Evolutionary conservation across 2,888 invertebrate species (phyloP), one percentile per base, ranked within the genome.

Genomic region (Lutraria lutraria): DNA sequence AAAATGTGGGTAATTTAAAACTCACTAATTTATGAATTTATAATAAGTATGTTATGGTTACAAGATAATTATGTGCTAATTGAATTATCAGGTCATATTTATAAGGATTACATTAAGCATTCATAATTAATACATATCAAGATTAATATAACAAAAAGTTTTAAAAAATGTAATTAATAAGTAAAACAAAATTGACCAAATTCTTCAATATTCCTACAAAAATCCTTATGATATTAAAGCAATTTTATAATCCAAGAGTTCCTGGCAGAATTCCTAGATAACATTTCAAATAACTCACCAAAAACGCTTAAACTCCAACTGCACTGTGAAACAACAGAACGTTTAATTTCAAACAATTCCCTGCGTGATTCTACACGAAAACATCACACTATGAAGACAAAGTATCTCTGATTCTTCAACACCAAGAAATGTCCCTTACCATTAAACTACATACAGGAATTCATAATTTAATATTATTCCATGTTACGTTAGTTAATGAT

Each of bases 381-480:
- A 68, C 13, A n/a, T n/a, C 63, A 12, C 63, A 8, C 12, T 4
- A 25, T 25, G 63, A n/a, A 68, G 63, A 68, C 43, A 43, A 43
- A 2, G 43, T 43, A 68, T 25, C 25, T n/a, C 25, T 68, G 43
- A 43, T 4, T 43, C 43, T 2, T 25, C 63, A n/a, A 25, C 63
- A 25, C n/a, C 6, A 68, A 21, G 25, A 25, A n/a, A 68, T 0
- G 63, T 68, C 63, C 63, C 60, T 25, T n/a, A 68, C 25, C 25
- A 68, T 68, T 25, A n/a, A 68, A n/a, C 63, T 68, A 25, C 25
- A 68, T 68, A 68, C 25, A 68, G 63, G n/a, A 25, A 68, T 68
- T 25, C 12, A 68, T 25, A n/a, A 68, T 68, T 68, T 68, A 68
- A n/a, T 68, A 68, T 68, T n/a, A 68, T 68, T 21, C 63, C 25